Evolutionary conservation across 2,797 vertebrate genomes (phyloP).

Genomic region (Bradypodion pumilum): DNA sequence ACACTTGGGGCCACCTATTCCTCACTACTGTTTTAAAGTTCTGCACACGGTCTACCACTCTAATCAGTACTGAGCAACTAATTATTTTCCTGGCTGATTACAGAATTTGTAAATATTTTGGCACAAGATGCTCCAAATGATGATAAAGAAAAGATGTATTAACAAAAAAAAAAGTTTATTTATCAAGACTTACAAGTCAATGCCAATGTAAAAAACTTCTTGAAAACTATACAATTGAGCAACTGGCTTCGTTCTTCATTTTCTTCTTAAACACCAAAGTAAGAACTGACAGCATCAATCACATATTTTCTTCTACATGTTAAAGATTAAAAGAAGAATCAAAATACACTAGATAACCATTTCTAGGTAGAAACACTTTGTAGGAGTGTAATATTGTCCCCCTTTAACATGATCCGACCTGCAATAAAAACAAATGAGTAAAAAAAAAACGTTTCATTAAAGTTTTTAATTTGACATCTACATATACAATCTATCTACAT

Average conservation of each 20-base stretch:
- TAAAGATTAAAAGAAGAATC: not conserved
- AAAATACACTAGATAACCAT: not conserved
- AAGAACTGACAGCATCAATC: not conserved
- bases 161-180: conserved; percentile 49
- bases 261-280: not conserved
- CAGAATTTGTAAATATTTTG: not conserved
- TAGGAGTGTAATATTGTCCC: conserved; percentile 83
- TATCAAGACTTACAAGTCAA: fast-evolving
- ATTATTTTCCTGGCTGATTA: not conserved
- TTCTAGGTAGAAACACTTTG: conserved; percentile 79
- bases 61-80: not conserved
- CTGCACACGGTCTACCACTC: not conserved
- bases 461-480: not conserved
- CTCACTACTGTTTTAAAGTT: not conserved
- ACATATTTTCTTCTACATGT: not conserved
- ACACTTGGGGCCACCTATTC: not conserved
- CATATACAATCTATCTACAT: not conserved
- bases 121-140: not conserved
- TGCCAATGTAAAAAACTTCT: conserved; percentile 42
- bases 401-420: conserved; percentile 84
- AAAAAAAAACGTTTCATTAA: not conserved
- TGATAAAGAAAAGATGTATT: not conserved
- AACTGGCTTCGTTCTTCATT: not conserved
- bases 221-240: not conserved
- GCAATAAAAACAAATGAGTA: conserved; percentile 48